Evolutionary conservation across 2,888 invertebrate species (phyloP), one percentile per base, ranked within the genome.

Genomic region (Imbricaverruca yamaguchii): DNA sequence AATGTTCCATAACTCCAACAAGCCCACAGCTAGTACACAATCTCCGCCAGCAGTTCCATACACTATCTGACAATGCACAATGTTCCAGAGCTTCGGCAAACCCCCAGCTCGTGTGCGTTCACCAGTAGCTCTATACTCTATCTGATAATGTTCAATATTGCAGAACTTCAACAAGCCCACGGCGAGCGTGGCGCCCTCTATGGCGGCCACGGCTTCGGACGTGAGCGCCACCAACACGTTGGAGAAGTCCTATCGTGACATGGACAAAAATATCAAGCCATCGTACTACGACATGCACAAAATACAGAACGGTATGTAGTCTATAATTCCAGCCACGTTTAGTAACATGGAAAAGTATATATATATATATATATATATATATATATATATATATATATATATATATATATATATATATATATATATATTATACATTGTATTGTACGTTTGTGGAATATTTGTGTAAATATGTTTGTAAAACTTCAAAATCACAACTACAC

Each of bases 271-370:
- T 57, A 78, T 78, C 57, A 78, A 53, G 18, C 74, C 78, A 4
- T 78, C 57, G 10, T 57, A 78, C 25, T 78, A 78, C 56, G 78
- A 78, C 57, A 78, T 57, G 57, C 78, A 78, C 57, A 78, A 78
- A 61, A 82, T 80, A 55, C 82, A 82, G 59, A 82, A 80, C 21
- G 80, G 80, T 80, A 81, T 53, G 63, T 59, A 12, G 21, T 25
- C 4, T 80, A 11, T 53, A 53, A 15, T 39, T 53, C 25, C 21
- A n/a, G 15, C 9, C 18, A 25, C 69, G 25, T 25, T 15, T 25
- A 23, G 12, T 10, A 11, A 25, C 18, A 67, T 23, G 12, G 10
- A 69, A 8, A 23, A 13, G 7, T 13, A n/a, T n/a, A n/a, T n/a
- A n/a, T n/a, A n/a, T n/a, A n/a, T n/a, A n/a, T n/a, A n/a, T n/a